Evolutionary conservation across 1,140 invertebrate genomes (phyloP), one percentile per base, ranked within the genome.

Genomic region (Diabrotica undecimpunctata): DNA sequence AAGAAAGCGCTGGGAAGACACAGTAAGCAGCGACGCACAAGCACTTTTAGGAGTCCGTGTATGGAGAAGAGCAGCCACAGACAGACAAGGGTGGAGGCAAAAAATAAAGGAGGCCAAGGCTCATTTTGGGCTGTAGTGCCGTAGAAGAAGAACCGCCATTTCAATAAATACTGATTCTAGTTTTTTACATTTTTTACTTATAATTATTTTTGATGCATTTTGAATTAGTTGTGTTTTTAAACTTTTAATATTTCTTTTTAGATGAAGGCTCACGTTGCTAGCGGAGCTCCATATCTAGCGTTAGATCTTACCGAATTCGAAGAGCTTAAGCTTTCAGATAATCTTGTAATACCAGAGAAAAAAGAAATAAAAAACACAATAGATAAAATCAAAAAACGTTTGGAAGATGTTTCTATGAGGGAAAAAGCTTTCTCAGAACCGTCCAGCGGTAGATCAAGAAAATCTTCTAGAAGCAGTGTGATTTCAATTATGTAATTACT

Each of bases 271-370:
- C 74, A 79, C 5, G 80, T 82, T 12, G 73, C 64, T 7, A 70
- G 74, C n/a, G 74, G 81, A 6, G 81, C 82, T 0, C 82, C 82
- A 2, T 81, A 81, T 73, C 70, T 82, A 58, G 78, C 80, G 0
- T 69, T 83, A 56, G 71, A 75, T 39, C 69, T 80, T 12, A 67
- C 70, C 66, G 75, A 79, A 54, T 75, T 79, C 5, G 70, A 71
- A 66, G 74, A 77, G 61, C 55, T 78, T 4, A 63, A 69, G 55
- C 54, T 78, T 9, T 65, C 70, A 12, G 41, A 66, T 3, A 52
- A 71, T 65, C 57, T 78, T 54, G 67, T 72, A 25, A 53, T 69
- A 8, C 70, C 70, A 5, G 64, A 68, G n/a, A 70, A 65, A 36
- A 75, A 72, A 57, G 73, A 71, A 67, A 65, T 59, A 0, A 70